Conservation (phyloP, 1,140 invertebrate genomes). For the Drosophila novamexicana region DNA sequence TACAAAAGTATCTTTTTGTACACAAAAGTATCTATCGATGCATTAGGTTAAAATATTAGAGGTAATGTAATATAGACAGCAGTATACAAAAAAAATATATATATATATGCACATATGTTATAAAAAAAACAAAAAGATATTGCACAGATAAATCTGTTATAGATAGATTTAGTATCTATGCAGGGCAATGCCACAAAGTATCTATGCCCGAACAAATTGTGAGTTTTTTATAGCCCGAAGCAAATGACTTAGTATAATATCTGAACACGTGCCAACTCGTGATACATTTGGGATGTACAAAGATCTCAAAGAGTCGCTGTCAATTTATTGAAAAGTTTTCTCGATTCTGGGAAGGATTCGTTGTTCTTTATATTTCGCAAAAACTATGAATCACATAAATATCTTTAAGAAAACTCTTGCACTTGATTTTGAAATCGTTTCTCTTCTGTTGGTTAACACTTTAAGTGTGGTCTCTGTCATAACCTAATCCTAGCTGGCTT, state of each 20-base stretch:
- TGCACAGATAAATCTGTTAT: slow-evolving; percentile 2
- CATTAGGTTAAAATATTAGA: neutral
- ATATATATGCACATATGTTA: no score
- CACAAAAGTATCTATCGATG: neutral
- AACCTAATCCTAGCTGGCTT: slow-evolving; percentile 31
- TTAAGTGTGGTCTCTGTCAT: neutral
- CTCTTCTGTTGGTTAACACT: neutral
- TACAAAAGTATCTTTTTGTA: neutral
- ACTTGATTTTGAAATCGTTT: neutral
- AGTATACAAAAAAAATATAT: no score
- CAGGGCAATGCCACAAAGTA: no score
- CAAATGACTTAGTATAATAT: neutral
- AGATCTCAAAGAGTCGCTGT: neutral
- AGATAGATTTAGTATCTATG: neutral
- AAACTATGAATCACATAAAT: slow-evolving; percentile 23
- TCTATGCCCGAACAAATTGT: neutral
- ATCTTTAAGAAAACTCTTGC: neutral
- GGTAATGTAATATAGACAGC: no score
- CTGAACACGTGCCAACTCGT: slow-evolving; percentile 3
- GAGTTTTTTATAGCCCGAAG: neutral
- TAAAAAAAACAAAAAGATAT: slow-evolving; percentile 26
- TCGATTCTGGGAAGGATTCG: slow-evolving; percentile 12
- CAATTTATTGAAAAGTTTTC: neutral
- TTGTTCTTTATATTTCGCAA: slow-evolving; percentile 7
- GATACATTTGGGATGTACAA: neutral